Evolutionary conservation across 2,797 vertebrate species (phyloP).

Genomic region (Phataginus tetradactyla): DNA sequence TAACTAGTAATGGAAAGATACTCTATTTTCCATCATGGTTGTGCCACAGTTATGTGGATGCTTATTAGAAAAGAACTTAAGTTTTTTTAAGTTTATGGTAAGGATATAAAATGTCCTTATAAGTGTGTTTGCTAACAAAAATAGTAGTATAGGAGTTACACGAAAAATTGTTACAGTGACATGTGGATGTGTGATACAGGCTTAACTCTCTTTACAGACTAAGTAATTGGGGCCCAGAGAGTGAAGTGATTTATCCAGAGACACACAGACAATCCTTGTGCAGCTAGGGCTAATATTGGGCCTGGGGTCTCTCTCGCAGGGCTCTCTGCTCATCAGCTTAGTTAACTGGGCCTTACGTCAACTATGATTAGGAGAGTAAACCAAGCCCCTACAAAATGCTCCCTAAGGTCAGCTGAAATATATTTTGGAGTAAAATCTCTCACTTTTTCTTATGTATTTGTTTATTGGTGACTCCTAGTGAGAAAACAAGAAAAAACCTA

Average conservation of each 20-base stretch:
- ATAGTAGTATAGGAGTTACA: neutral
- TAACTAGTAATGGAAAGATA: neutral
- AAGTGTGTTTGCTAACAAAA: neutral
- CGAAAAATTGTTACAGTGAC: fast-evolving
- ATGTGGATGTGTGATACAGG: too few relatives aligned
- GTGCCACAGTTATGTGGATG: neutral
- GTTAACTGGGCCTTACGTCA: neutral
- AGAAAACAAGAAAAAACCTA: neutral
- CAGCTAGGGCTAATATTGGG: neutral
- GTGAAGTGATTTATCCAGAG: neutral
- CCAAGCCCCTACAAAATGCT: neutral
- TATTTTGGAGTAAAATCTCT: neutral
- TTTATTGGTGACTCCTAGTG: neutral
- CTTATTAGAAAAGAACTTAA: neutral
- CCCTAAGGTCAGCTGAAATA: neutral
- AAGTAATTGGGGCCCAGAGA: neutral
- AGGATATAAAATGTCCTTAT: neutral
- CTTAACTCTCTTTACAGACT: neutral
- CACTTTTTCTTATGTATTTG: neutral
- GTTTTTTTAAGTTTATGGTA: neutral
- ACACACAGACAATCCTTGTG: neutral
- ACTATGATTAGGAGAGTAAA: neutral
- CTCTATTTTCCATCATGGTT: neutral
- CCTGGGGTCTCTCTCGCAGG: neutral
- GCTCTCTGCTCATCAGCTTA: neutral